These are phyloP conservation scores for Gulo gulo DNA, from an alignment of 2,113 vertebrate genomes.

Conservation along the genomic window DNA sequence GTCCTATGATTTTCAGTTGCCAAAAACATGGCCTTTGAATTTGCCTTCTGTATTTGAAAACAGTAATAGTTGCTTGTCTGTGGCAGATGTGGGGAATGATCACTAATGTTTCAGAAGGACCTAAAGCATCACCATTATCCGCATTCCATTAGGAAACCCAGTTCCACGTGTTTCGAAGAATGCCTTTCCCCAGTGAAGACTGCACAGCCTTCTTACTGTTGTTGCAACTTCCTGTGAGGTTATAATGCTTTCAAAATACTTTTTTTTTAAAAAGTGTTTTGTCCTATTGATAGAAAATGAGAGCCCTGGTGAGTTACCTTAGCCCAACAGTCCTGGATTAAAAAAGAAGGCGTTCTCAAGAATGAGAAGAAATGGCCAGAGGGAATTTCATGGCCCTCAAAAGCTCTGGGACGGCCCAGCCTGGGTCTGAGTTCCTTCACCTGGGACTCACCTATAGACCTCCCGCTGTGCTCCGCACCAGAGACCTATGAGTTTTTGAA, in stretches of 20 bases:
- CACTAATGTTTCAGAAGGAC: background rate
- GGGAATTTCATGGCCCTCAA: background rate
- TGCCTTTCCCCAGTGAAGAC: background rate
- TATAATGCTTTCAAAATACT: background rate
- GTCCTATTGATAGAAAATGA: background rate
- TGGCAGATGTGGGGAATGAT: background rate
- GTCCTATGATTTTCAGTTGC: background rate
- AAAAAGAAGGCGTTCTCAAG: background rate
- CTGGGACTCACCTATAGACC: background rate
- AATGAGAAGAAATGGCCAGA: background rate
- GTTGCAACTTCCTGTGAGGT: background rate
- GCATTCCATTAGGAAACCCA: background rate
- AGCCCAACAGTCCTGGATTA: background rate
- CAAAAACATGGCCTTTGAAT: background rate
- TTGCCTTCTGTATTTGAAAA: background rate
- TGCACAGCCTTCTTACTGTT: fast-evolving
- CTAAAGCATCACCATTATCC: background rate
- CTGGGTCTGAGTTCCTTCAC: background rate
- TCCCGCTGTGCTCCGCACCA: background rate
- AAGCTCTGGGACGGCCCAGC: background rate
- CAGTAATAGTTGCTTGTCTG: background rate
- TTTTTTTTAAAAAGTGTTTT: background rate
- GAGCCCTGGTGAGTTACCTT: background rate
- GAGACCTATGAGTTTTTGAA: background rate
- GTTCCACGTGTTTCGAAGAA: background rate